phyloP scores from a whole-genome alignment of 2,797 vertebrate species.

The Spondyliosoma cantharus region DNA sequence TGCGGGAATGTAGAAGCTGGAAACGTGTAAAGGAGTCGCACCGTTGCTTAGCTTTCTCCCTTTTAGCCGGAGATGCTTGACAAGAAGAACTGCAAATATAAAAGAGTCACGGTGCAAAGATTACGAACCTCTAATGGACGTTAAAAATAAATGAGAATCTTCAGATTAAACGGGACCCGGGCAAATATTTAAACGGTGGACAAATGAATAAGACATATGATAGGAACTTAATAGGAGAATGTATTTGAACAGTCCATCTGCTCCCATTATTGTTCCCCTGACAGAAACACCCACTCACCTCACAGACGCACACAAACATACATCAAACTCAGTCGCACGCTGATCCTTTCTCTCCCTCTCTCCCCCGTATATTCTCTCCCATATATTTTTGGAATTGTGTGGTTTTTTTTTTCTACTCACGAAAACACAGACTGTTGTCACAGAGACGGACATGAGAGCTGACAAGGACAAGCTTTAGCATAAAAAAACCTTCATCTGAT shows the following conservation, averaged over 20 bases:
- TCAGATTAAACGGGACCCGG: constrained; percentile 37
- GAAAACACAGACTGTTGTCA: constrained; percentile 65
- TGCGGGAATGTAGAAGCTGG: not conserved
- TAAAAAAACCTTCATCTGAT: constrained; percentile 66
- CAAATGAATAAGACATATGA: constrained; percentile 74
- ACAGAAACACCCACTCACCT: constrained; percentile 67
- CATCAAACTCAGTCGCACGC: constrained; percentile 36
- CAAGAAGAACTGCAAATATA: not conserved
- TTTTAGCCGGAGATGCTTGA: not conserved
- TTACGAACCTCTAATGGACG: constrained; percentile 22
- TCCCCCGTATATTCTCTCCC: constrained; percentile 33
- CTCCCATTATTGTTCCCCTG: constrained; percentile 66
- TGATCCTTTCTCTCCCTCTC: constrained; percentile 14
- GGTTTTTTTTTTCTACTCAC: constrained; percentile 48
- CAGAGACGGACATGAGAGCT: constrained; percentile 61
- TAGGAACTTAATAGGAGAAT: constrained; percentile 64
- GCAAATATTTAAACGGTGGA: constrained; percentile 45
- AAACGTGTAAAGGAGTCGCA: not conserved
- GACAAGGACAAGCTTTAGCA: constrained; percentile 64
- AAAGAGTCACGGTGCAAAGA: not conserved
- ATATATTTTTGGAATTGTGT: constrained; percentile 56
- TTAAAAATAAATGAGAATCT: constrained; percentile 25
- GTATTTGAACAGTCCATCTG: constrained; percentile 71
- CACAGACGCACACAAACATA: constrained; percentile 38
- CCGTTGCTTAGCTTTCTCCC: not conserved